Base-by-base conservation (phyloP, 2,888 invertebrate species). In the Spilarctia lutea region DNA sequence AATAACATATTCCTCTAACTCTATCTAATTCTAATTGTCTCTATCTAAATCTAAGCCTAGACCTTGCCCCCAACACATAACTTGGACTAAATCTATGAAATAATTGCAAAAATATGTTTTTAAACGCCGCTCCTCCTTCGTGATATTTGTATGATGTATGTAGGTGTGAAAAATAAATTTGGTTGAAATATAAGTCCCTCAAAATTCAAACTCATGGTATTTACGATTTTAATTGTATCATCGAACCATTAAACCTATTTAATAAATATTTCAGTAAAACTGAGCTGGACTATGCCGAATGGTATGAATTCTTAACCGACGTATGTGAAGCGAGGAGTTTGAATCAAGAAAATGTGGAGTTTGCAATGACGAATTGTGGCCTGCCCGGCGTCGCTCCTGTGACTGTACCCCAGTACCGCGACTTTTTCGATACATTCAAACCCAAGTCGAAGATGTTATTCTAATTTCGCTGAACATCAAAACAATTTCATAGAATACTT, bases 381-480 rank as follows among this genome's bases (percentile, higher is more conserved):
- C 39, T 87, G 0, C 91, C 92, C 0, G 92, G 91, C 1, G 65
- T 79, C 1, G 66, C 73, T 0, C 77, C 79, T 0, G 90, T 91
- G 0, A 13, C 52, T 0, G 84, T 92, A 4, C 92, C 92, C 0
- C 85, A 86, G 60, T 92, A 91, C 70, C 83, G 87, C 35, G 82
- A 83, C 16, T 92, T 89, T 82, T 92, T 91, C 65, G 82, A 85
- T 10, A 90, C 86, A 11, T 92, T 83, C 52, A 82, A 85, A 68
- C 84, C 88, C 0, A 87, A 83, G 45, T 85, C 87, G 48, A 86
- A 85, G 71, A 42, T 84, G 75, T 20, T 76, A 16, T 63, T 63
- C 30, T 63, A 63, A 6, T 30, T 27, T 13, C 30, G 13, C 16
- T 30, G 18, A 3, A 11, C n/a, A 24, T 45, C 4, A 18, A 45